Evolutionary conservation across 2,113 vertebrate genomes (phyloP).

Genomic region (Menidia beryllina): DNA sequence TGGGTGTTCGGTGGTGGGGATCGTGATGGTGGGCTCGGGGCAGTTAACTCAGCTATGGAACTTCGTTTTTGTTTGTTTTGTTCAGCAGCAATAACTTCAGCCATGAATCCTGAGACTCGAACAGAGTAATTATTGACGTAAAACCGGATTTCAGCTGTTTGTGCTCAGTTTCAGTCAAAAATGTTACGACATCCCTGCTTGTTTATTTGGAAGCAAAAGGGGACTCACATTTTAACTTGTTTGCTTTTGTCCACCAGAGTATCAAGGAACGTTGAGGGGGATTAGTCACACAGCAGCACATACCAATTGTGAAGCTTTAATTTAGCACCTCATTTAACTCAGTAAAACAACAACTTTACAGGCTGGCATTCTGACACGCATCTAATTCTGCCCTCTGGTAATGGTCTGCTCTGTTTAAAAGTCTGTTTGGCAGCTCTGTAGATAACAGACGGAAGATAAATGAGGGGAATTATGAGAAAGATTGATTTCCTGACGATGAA

Average conservation of each 20-base stretch:
- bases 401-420: slow-evolving; percentile 78
- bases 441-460: slow-evolving; percentile 82
- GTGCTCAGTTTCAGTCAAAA: background rate
- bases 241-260: slow-evolving; percentile 32
- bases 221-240: slow-evolving; percentile 22
- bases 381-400: slow-evolving; percentile 75
- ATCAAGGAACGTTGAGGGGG: slow-evolving; percentile 10
- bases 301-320: slow-evolving; percentile 72
- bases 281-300: slow-evolving; percentile 62
- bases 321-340: slow-evolving; percentile 83
- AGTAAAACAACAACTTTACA: slow-evolving; percentile 74
- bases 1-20: slow-evolving; percentile 29
- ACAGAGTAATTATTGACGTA: slow-evolving; percentile 36
- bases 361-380: slow-evolving; percentile 76
- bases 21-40: slow-evolving; percentile 4
- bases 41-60: slow-evolving; percentile 7
- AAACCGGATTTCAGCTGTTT: slow-evolving; percentile 29
- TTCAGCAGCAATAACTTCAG: slow-evolving; percentile 37
- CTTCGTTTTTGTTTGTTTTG: background rate
- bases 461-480: slow-evolving; percentile 82
- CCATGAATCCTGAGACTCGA: slow-evolving; percentile 50
- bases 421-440: slow-evolving; percentile 74
- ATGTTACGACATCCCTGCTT: slow-evolving; percentile 7
- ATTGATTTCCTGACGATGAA: slow-evolving; percentile 81
- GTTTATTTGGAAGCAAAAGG: background rate